These are phyloP conservation scores for Conomelus anceps DNA, from an alignment of 2,888 invertebrate genomes.

Conservation along the genomic window DNA sequence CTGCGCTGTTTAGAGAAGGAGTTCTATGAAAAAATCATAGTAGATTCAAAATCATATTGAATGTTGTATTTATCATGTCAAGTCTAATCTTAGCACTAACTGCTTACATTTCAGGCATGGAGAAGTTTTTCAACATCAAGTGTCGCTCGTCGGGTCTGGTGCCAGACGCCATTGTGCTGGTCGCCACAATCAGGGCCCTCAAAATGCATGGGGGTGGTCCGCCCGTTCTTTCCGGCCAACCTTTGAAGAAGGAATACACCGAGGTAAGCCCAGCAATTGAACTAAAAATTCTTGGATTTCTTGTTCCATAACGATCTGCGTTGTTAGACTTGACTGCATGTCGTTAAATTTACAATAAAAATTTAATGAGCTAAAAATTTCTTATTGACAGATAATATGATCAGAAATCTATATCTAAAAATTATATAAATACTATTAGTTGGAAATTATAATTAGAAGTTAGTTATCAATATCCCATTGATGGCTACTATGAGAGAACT, in stretches of 20 bases:
- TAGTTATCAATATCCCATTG: too few species aligned
- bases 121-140: slow-evolving; percentile 97
- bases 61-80: neutral
- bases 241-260: slow-evolving; percentile 74
- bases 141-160: slow-evolving; percentile 78
- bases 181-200: slow-evolving; percentile 86
- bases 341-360: too few species aligned
- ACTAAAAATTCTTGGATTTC: too few species aligned
- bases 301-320: too few species aligned
- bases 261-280: slow-evolving; percentile 40
- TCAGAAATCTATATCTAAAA: too few species aligned
- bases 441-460: too few species aligned
- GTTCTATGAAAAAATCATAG: neutral
- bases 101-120: slow-evolving; percentile 61
- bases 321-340: too few species aligned
- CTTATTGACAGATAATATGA: too few species aligned
- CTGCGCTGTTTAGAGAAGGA: too few species aligned
- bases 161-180: slow-evolving; percentile 87
- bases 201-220: slow-evolving; percentile 99
- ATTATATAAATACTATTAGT: too few species aligned
- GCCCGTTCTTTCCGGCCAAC: slow-evolving; percentile 74
- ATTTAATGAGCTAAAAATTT: too few species aligned
- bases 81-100: neutral
- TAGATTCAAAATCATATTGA: neutral
- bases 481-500: too few species aligned